Evolutionary conservation across 2,113 vertebrate species (phyloP).

Genomic region (Cryptotis parvus): DNA sequence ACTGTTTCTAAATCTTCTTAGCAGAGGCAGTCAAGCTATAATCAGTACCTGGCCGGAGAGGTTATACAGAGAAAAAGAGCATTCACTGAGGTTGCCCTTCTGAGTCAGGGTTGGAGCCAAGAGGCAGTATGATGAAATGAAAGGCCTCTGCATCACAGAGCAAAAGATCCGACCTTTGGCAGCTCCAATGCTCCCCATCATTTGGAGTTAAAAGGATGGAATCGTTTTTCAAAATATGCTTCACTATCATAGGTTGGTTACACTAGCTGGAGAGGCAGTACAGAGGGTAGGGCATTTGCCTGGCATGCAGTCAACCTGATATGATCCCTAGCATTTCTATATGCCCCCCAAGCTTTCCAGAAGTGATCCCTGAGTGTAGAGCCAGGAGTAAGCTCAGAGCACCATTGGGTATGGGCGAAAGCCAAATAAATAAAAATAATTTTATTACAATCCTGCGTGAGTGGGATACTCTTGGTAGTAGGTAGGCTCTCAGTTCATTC

Average conservation of each 20-base stretch:
- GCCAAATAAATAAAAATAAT: too few species aligned
- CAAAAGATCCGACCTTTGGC: neutral
- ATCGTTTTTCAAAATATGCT: neutral
- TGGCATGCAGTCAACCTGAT: too few species aligned
- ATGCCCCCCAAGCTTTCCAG: too few species aligned
- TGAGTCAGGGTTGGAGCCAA: neutral
- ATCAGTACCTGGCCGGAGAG: neutral
- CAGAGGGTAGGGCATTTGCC: too few species aligned
- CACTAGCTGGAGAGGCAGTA: too few species aligned
- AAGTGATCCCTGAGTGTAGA: too few species aligned
- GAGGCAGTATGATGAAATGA: neutral
- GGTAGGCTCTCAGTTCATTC: too few species aligned
- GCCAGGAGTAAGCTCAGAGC: too few species aligned
- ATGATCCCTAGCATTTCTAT: too few species aligned
- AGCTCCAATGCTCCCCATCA: neutral
- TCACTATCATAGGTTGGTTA: neutral
- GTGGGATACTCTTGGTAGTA: too few species aligned
- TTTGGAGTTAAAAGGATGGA: neutral
- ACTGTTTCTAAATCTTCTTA: neutral
- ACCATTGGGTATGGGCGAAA: too few species aligned
- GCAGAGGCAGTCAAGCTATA: neutral
- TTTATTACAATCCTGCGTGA: neutral
- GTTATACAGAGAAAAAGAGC: neutral
- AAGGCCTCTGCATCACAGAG: neutral
- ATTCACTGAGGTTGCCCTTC: neutral